Evolutionary conservation across 2,797 vertebrate genomes (phyloP).

Genomic region (Philypnodon macrostomus): DNA sequence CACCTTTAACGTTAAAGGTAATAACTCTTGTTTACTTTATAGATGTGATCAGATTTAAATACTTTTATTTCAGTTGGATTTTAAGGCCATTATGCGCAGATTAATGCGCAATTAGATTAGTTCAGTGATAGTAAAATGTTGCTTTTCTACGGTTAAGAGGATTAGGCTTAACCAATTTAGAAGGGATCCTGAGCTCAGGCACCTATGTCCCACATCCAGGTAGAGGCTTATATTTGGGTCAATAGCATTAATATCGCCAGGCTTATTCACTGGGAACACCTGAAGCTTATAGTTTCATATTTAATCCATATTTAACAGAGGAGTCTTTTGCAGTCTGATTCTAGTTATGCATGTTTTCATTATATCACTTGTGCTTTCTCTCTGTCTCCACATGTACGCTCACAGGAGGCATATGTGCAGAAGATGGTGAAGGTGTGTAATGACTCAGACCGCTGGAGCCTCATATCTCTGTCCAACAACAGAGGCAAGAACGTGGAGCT

Average conservation of each 20-base stretch:
- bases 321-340: no score
- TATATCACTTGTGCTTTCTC: slow-evolving; percentile 5
- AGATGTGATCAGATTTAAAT: slow-evolving; percentile 24
- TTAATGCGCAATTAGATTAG: slow-evolving; percentile 52
- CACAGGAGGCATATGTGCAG: slow-evolving; percentile 95
- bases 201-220: slow-evolving; percentile 41
- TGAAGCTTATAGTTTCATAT: background rate
- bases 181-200: slow-evolving; percentile 62
- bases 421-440: slow-evolving; percentile 99
- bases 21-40: slow-evolving; percentile 15
- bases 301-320: background rate
- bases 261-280: background rate
- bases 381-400: slow-evolving; percentile 12
- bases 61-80: slow-evolving; percentile 19
- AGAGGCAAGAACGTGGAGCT: slow-evolving; percentile 98
- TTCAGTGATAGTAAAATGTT: slow-evolving; percentile 59
- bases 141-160: slow-evolving; percentile 69
- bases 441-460: slow-evolving; percentile 98
- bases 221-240: slow-evolving; percentile 34
- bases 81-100: slow-evolving; percentile 15
- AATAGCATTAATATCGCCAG: slow-evolving; percentile 18
- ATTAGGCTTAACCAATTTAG: slow-evolving; percentile 75
- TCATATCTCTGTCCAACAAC: slow-evolving; percentile 98
- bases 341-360: background rate
- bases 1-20: slow-evolving; percentile 95